Evolutionary conservation across 2,888 invertebrate species (phyloP).

Genomic region (Aspidiotus rigidus): DNA sequence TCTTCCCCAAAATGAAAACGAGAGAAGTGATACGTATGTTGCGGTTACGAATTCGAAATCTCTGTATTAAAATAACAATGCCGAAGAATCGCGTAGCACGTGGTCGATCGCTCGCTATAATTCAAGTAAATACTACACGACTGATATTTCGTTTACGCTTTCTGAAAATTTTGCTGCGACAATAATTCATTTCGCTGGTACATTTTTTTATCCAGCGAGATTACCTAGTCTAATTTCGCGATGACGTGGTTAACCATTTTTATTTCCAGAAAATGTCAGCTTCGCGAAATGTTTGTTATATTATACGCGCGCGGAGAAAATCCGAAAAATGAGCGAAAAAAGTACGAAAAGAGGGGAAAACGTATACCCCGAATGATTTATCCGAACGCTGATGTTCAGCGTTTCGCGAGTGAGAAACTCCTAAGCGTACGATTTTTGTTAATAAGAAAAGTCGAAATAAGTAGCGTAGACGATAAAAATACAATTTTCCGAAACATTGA

Average conservation of each 20-base stretch:
- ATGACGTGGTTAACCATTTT: background rate
- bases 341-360: background rate
- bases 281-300: no score
- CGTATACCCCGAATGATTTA: background rate
- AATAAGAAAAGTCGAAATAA: constrained; percentile 29
- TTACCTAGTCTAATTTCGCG: background rate
- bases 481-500: constrained; percentile 33
- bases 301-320: no score
- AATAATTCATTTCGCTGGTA: background rate
- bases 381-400: background rate
- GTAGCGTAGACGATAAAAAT: constrained; percentile 29
- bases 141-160: background rate
- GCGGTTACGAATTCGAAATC: no score
- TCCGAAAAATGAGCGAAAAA: background rate
- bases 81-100: no score
- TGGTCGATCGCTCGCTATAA: no score
- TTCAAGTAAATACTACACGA: no score
- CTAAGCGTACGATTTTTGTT: constrained; percentile 14
- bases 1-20: no score
- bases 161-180: background rate
- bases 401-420: background rate
- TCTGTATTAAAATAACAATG: no score
- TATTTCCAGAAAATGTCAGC: background rate
- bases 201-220: background rate
- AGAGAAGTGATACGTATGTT: no score